Conservation (phyloP, 1,140 invertebrate species). For the Neodiprion fabricii region DNA sequence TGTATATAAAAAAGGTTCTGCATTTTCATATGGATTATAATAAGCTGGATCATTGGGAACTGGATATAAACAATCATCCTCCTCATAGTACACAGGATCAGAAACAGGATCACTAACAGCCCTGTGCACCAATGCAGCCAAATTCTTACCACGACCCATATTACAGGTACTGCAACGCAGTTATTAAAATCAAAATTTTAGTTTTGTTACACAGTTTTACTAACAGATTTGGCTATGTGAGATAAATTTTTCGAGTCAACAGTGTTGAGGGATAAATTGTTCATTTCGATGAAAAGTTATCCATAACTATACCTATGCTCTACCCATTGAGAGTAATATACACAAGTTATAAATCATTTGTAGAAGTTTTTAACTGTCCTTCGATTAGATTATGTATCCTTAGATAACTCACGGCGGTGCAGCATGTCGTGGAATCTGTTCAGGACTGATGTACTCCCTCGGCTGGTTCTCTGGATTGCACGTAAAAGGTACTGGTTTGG, state of each 20-base stretch:
- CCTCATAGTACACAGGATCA: not conserved
- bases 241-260: not conserved
- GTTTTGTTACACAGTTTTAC: too few relatives aligned
- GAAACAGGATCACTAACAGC: not conserved
- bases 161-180: not conserved
- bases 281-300: too few relatives aligned
- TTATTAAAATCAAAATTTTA: constrained; percentile 4
- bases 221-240: constrained; percentile 1
- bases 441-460: not conserved
- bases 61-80: constrained; percentile 38
- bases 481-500: not conserved
- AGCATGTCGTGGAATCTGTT: constrained; percentile 12
- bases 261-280: too few relatives aligned
- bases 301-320: too few relatives aligned
- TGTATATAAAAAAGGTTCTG: constrained; percentile 35
- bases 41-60: constrained; percentile 23
- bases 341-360: too few relatives aligned
- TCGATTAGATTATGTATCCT: not conserved
- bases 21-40: constrained; percentile 41
- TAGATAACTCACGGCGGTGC: constrained; percentile 21
- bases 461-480: constrained; percentile 8
- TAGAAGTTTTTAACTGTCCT: too few relatives aligned
- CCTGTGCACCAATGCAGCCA: not conserved
- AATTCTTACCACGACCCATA: not conserved
- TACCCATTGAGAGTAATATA: too few relatives aligned